Conservation (phyloP, 2,888 invertebrate genomes). For the Andrena chrysosceles region DNA sequence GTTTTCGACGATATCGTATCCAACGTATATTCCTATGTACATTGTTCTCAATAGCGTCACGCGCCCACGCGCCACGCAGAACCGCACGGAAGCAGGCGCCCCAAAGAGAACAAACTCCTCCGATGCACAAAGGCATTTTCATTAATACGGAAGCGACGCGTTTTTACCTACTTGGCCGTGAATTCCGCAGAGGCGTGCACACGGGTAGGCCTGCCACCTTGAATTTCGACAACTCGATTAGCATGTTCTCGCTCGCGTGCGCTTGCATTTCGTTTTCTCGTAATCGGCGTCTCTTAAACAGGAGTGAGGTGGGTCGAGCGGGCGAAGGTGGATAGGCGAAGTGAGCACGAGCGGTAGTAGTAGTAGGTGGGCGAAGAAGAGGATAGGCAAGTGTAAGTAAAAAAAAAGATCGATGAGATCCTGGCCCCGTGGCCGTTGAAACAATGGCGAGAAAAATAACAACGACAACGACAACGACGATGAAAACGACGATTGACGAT, state of each 20-base stretch:
- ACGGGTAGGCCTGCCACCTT: slow-evolving; percentile 33
- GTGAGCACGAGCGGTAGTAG: slow-evolving; percentile 62
- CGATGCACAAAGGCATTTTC: too few species aligned
- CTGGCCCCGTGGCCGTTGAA: slow-evolving; percentile 41
- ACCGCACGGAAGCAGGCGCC: neutral
- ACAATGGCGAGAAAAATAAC: slow-evolving; percentile 43
- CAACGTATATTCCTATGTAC: neutral
- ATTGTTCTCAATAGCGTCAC: neutral
- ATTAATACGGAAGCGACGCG: neutral
- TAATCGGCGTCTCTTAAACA: slow-evolving; percentile 57
- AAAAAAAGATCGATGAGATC: slow-evolving; percentile 69
- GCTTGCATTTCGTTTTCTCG: slow-evolving; percentile 50
- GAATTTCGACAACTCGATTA: slow-evolving; percentile 34
- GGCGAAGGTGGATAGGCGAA: slow-evolving; percentile 61
- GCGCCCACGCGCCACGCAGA: neutral
- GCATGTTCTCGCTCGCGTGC: slow-evolving; percentile 53
- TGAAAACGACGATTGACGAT: slow-evolving; percentile 50
- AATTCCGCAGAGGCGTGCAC: neutral
- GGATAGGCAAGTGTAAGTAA: slow-evolving; percentile 64
- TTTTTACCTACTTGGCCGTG: neutral
- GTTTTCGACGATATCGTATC: neutral
- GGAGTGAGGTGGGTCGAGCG: slow-evolving; percentile 56
- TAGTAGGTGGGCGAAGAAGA: slow-evolving; percentile 64
- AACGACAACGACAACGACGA: slow-evolving; percentile 51
- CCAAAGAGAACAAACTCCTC: neutral